Evolutionary conservation across 1,140 invertebrate genomes (phyloP).

Genomic region (Ceratosolen solmsi): DNA sequence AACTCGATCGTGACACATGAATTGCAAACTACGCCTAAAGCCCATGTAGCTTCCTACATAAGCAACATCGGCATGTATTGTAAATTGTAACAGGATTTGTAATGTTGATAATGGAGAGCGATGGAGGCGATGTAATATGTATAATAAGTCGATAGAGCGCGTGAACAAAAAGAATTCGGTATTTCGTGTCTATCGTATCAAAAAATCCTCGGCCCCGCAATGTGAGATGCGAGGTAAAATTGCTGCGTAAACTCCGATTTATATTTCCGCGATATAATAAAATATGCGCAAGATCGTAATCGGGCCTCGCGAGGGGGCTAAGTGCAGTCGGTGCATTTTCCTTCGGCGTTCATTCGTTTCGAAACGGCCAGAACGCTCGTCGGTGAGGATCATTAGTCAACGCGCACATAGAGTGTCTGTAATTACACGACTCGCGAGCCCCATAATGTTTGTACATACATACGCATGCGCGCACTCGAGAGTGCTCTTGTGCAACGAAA

Average conservation of each 20-base stretch:
- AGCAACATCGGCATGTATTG: too few relatives aligned
- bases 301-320: background rate
- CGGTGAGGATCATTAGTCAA: slow-evolving; percentile 23
- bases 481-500: background rate
- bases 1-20: background rate
- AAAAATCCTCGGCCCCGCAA: too few relatives aligned
- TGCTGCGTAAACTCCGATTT: too few relatives aligned
- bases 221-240: too few relatives aligned
- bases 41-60: too few relatives aligned
- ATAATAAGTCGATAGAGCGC: too few relatives aligned
- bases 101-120: too few relatives aligned
- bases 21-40: too few relatives aligned
- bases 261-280: background rate
- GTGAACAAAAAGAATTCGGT: too few relatives aligned
- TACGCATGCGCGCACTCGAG: background rate
- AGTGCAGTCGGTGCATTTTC: background rate
- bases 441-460: background rate
- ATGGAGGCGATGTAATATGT: too few relatives aligned
- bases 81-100: too few relatives aligned
- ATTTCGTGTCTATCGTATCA: too few relatives aligned
- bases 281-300: background rate
- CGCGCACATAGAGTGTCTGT: background rate
- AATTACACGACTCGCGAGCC: slow-evolving; percentile 1
- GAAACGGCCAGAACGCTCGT: background rate
- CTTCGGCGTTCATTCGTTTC: slow-evolving; percentile 3